Conservation (phyloP, 2,888 invertebrate species). For the Drosophila tanythrix region DNA sequence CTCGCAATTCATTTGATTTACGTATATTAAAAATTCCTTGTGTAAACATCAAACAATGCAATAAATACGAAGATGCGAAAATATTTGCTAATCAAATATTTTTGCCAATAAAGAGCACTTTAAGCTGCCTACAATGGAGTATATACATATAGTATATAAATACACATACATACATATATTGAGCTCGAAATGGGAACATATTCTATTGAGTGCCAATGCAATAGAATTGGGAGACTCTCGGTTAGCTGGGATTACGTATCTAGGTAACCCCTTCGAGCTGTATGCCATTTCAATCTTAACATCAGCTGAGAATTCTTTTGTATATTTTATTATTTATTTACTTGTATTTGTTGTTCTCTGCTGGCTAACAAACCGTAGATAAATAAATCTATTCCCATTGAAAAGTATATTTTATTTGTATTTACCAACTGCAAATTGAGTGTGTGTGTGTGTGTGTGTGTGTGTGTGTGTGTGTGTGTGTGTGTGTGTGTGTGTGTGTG, state of each 20-base stretch:
- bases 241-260: constrained; percentile 32
- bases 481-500: constrained; percentile 6
- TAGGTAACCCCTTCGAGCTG: constrained; percentile 34
- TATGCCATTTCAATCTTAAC: constrained; percentile 19
- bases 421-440: constrained; percentile 63
- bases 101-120: constrained; percentile 60
- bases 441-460: constrained; percentile 13
- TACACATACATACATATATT: too few species aligned
- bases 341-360: constrained; percentile 37
- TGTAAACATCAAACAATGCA: constrained; percentile 52
- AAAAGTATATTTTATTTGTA: constrained; percentile 64
- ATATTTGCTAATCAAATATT: constrained; percentile 67
- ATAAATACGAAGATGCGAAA: constrained; percentile 46
- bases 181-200: constrained; percentile 14
- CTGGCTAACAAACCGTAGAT: constrained; percentile 52
- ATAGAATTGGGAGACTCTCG: constrained; percentile 21
- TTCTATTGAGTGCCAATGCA: constrained; percentile 39
- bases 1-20: constrained; percentile 54
- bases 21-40: constrained; percentile 62
- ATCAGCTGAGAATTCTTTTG: constrained; percentile 36
- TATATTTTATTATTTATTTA: constrained; percentile 38
- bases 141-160: neutral
- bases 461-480: constrained; percentile 10
- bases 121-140: constrained; percentile 24
- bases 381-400: constrained; percentile 65